These are phyloP conservation scores for Papilio polytes DNA, from an alignment of 1,140 invertebrate genomes.

Conservation along the genomic window DNA sequence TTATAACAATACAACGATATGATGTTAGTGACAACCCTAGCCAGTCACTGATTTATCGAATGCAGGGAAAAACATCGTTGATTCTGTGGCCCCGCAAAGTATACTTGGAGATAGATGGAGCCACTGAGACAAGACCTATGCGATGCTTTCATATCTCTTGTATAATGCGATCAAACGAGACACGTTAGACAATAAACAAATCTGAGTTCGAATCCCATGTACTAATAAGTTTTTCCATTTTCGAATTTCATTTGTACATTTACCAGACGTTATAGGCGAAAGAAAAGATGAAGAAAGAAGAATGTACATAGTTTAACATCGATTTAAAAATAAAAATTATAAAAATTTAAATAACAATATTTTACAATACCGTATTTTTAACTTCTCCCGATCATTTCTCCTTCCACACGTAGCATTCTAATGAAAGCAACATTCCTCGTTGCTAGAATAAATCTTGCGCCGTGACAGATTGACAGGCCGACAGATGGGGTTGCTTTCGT, in stretches of 20 bases:
- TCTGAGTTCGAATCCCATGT: too few species aligned
- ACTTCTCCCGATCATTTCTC: conserved; percentile 3
- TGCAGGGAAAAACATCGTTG: conserved; percentile 23
- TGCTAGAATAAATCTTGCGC: conserved; percentile 47
- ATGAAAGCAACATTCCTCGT: conserved; percentile 31
- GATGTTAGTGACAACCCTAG: neutral
- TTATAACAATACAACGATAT: too few species aligned
- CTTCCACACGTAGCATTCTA: conserved; percentile 10
- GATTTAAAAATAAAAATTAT: too few species aligned
- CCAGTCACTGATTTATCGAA: conserved; percentile 3
- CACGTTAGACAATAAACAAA: neutral
- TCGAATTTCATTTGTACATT: too few species aligned
- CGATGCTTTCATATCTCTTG: conserved; percentile 20
- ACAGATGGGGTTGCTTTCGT: conserved; percentile 50
- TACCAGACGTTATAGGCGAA: too few species aligned
- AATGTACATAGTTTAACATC: too few species aligned
- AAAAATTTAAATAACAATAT: too few species aligned
- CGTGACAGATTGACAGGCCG: conserved; percentile 53
- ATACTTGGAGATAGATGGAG: conserved; percentile 10
- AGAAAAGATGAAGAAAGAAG: too few species aligned
- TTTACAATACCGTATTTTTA: neutral
- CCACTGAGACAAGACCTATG: neutral
- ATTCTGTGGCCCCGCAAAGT: conserved; percentile 8
- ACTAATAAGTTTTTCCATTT: too few species aligned
- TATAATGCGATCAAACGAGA: neutral